A percentile compares a stretch with the other conserved stretches of the same genome.
Evolutionary conservation across 1,140 invertebrate species (phyloP).

Genomic region (Hypsibius dujardini): DNA sequence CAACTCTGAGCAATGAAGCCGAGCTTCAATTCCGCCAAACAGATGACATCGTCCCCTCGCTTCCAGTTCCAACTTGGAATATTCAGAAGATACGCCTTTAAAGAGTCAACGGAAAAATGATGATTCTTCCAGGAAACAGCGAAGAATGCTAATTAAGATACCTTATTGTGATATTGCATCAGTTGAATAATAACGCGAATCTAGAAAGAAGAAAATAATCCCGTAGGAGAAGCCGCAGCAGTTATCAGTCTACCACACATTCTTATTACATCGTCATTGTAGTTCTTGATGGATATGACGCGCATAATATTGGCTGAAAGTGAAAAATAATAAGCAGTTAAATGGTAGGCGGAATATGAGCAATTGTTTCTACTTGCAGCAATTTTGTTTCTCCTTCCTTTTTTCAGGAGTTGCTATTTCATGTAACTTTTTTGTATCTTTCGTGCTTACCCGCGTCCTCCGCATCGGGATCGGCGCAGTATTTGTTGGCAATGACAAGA

Average conservation of each 20-base stretch:
- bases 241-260: no score
- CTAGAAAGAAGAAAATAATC: constrained; percentile 30
- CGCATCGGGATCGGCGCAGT: constrained; percentile 96
- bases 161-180: constrained; percentile 99
- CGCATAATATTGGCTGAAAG: constrained; percentile 75
- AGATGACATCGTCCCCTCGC: constrained; percentile 41
- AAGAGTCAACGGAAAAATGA: no score
- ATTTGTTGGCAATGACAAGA: constrained; percentile 93
- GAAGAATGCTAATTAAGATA: constrained; percentile 29
- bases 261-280: constrained; percentile 50
- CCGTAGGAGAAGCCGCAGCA: no score
- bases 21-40: constrained; percentile 41
- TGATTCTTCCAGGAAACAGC: no score
- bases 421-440: no score
- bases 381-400: no score
- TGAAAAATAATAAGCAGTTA: no score
- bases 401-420: no score
- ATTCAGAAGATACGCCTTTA: constrained; percentile 40
- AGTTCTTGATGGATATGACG: constrained; percentile 98
- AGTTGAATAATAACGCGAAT: constrained; percentile 96
- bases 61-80: constrained; percentile 45
- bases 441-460: constrained; percentile 52
- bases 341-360: no score
- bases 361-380: no score
- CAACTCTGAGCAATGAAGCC: constrained; percentile 45